phyloP scores from a whole-genome alignment of 2,797 vertebrate species.

The Echiichthys vipera region DNA sequence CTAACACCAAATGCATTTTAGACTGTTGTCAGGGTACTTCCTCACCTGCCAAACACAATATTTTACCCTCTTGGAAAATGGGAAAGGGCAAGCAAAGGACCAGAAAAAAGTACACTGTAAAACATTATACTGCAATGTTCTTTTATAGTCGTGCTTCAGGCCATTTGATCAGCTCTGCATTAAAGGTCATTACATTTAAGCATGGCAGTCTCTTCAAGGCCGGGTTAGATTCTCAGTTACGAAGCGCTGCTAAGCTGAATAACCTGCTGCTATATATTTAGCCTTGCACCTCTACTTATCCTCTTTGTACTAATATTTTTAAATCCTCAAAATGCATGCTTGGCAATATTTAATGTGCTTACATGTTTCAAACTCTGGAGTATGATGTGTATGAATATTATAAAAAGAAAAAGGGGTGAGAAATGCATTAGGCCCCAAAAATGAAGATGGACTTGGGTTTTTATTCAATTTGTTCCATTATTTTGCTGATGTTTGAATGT shows the following conservation, averaged over 20 bases:
- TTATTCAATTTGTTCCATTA: conserved; percentile 66
- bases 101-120: conserved; percentile 72
- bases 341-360: conserved; percentile 5
- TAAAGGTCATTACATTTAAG: conserved; percentile 83
- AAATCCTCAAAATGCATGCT: conserved; percentile 16
- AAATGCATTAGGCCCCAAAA: conserved; percentile 41
- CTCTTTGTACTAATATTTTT: conserved; percentile 33
- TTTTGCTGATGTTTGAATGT: conserved; percentile 58
- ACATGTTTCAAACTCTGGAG: conserved; percentile 4
- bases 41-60: conserved; percentile 63
- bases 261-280: conserved; percentile 59
- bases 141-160: conserved; percentile 74
- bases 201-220: conserved; percentile 60
- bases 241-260: conserved; percentile 56
- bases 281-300: conserved; percentile 39
- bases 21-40: conserved; percentile 37
- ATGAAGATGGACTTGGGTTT: conserved; percentile 54
- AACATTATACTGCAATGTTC: conserved; percentile 77
- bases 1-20: conserved; percentile 49
- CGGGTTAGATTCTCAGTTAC: conserved; percentile 39
- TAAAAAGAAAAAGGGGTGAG: conserved; percentile 1
- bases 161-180: conserved; percentile 79
- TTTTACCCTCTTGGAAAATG: conserved; percentile 57
- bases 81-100: conserved; percentile 75
- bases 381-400: conserved; percentile 15